These are phyloP conservation scores for Paralichthys olivaceus DNA, from an alignment of 2,113 vertebrate species.

Conservation along the genomic window DNA sequence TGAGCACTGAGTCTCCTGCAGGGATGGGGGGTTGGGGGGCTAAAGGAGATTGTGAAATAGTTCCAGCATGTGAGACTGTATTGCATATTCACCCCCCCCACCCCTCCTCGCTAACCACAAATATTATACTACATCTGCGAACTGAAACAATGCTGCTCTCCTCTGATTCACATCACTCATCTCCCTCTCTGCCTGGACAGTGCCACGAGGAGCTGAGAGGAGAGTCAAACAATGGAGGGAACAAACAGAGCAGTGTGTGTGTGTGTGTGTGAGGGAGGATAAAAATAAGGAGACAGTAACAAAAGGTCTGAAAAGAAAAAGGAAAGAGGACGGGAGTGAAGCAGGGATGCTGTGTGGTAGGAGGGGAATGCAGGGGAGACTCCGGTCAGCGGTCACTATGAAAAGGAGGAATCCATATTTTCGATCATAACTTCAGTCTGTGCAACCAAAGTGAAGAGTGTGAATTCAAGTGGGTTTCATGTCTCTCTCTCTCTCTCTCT, in stretches of 20 bases:
- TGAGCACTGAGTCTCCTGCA: conserved; percentile 33
- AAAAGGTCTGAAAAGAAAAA: not conserved
- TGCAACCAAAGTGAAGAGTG: not conserved
- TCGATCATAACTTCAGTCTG: not conserved
- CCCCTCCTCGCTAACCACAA: conserved; percentile 60
- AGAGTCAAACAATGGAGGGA: not conserved
- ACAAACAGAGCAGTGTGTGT: not conserved
- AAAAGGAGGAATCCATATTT: not conserved
- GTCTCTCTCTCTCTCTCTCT: not conserved
- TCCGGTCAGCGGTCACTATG: not conserved
- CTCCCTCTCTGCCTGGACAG: conserved; percentile 33
- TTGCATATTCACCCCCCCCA: conserved; percentile 45
- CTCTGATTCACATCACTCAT: conserved; percentile 42
- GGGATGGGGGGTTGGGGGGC: not conserved
- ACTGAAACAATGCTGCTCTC: conserved; percentile 52
- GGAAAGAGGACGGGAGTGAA: not conserved
- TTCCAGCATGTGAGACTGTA: conserved; percentile 57
- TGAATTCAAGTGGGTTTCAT: not conserved
- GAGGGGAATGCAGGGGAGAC: too few relatives aligned
- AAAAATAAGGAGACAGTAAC: not conserved
- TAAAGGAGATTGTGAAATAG: conserved; percentile 52
- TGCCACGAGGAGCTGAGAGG: conserved; percentile 9
- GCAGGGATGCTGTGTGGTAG: not conserved
- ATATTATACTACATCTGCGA: conserved; percentile 69
- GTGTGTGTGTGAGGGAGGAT: not conserved